These are phyloP conservation scores for Pteruthius melanotis DNA, from an alignment of 2,113 vertebrate species.

Conservation along the genomic window DNA sequence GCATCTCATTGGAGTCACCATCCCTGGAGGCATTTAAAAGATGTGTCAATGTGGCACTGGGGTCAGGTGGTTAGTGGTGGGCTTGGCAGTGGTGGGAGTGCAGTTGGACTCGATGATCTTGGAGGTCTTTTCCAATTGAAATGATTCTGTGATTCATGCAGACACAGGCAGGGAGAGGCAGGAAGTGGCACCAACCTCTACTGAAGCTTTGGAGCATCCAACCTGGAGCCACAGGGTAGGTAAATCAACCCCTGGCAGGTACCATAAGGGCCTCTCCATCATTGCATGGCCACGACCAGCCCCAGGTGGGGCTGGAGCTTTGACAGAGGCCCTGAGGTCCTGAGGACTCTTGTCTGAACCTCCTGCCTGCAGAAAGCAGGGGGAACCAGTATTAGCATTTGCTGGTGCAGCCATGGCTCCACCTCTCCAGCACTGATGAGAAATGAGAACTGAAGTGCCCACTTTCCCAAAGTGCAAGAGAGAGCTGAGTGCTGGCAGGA, in stretches of 20 bases:
- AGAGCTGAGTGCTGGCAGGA: neutral
- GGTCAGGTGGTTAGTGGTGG: no score
- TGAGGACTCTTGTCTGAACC: neutral
- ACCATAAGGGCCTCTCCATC: rapidly evolving
- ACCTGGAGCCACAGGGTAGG: rapidly evolving
- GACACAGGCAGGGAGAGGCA: neutral
- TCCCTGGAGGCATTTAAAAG: neutral
- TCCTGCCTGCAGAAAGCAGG: neutral
- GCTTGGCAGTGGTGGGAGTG: neutral
- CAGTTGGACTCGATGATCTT: no score
- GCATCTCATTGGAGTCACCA: neutral
- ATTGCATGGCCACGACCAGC: neutral
- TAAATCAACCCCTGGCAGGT: neutral
- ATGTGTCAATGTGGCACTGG: no score
- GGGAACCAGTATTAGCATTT: neutral
- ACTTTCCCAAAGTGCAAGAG: neutral
- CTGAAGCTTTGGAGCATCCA: neutral
- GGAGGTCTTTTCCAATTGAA: neutral
- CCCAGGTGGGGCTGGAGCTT: no score
- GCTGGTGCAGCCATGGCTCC: neutral
- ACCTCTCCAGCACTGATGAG: neutral
- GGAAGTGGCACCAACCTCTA: neutral
- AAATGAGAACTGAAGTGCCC: neutral
- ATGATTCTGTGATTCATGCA: neutral
- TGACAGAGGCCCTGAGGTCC: neutral